phyloP scores from a whole-genome alignment of 2,797 vertebrate genomes.

The Enteromius radiatus region DNA sequence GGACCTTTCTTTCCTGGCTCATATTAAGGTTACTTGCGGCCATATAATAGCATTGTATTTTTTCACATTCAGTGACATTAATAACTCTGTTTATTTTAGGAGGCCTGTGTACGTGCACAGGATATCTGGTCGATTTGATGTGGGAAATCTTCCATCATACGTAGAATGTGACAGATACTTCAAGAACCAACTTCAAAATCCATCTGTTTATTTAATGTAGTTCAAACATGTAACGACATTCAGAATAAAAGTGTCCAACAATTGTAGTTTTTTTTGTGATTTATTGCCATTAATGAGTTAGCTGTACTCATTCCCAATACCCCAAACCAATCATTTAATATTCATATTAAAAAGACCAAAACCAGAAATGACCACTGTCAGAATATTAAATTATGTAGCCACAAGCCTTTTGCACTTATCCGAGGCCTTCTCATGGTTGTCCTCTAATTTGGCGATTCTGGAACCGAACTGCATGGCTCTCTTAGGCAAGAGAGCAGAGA shows the following conservation, averaged over 20 bases:
- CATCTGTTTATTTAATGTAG: constrained; percentile 67
- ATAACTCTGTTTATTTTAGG: constrained; percentile 62
- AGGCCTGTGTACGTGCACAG: constrained; percentile 76
- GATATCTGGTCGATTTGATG: constrained; percentile 83
- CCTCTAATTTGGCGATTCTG: constrained; percentile 93
- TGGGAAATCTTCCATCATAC: constrained; percentile 82
- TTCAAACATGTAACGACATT: constrained; percentile 1
- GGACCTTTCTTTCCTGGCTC: constrained; percentile 84
- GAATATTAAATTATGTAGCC: constrained; percentile 53
- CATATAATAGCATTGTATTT: neutral
- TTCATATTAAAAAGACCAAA: neutral
- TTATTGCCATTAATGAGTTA: constrained; percentile 2
- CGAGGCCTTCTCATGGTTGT: constrained; percentile 84
- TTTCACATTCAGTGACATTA: neutral
- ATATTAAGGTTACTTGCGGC: constrained; percentile 72
- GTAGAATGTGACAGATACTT: constrained; percentile 80
- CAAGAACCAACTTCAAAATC: constrained; percentile 71
- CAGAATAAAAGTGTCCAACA: constrained; percentile 13
- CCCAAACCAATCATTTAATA: neutral
- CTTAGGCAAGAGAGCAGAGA: constrained; percentile 85
- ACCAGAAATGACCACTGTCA: neutral
- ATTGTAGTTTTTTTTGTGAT: neutral
- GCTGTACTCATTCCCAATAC: neutral
- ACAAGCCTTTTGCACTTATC: constrained; percentile 87
- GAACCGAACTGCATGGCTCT: constrained; percentile 96